These are phyloP conservation scores for Ptilodon capucinus DNA, from an alignment of 2,888 invertebrate genomes.

Conservation along the genomic window DNA sequence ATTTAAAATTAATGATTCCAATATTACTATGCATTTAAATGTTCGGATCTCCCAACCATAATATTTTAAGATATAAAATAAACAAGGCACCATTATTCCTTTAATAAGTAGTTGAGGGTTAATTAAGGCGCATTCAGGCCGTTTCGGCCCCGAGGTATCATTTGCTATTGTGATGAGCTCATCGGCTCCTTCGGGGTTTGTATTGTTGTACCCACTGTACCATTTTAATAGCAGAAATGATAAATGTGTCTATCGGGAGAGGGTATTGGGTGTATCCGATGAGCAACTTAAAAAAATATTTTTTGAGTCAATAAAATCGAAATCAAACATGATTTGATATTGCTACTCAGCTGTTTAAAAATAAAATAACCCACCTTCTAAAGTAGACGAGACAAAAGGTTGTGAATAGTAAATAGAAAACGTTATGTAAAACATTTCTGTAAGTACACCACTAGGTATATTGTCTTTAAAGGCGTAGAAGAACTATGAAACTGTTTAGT, in stretches of 20 bases:
- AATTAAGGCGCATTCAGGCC: slow-evolving; percentile 76
- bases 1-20: slow-evolving; percentile 13
- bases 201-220: slow-evolving; percentile 73
- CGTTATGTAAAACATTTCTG: no score
- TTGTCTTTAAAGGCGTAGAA: no score
- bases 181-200: slow-evolving; percentile 74
- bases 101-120: slow-evolving; percentile 72
- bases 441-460: no score
- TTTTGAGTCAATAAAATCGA: slow-evolving; percentile 26
- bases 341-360: background rate
- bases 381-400: no score
- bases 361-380: background rate
- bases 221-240: slow-evolving; percentile 81
- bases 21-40: slow-evolving; percentile 29
- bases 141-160: slow-evolving; percentile 73
- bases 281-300: slow-evolving; percentile 32
- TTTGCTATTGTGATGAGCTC: slow-evolving; percentile 78
- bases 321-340: background rate
- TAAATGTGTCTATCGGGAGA: slow-evolving; percentile 73
- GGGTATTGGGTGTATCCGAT: slow-evolving; percentile 29
- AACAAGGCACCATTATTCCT: slow-evolving; percentile 63
- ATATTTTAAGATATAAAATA: slow-evolving; percentile 41
- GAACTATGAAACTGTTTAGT: no score
- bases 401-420: no score
- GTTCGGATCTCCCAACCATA: slow-evolving; percentile 25